A percentile compares a stretch with the other conserved stretches of the same genome.
Conservation (phyloP, 2,797 vertebrate genomes). For the Catostomus latipinnis region DNA sequence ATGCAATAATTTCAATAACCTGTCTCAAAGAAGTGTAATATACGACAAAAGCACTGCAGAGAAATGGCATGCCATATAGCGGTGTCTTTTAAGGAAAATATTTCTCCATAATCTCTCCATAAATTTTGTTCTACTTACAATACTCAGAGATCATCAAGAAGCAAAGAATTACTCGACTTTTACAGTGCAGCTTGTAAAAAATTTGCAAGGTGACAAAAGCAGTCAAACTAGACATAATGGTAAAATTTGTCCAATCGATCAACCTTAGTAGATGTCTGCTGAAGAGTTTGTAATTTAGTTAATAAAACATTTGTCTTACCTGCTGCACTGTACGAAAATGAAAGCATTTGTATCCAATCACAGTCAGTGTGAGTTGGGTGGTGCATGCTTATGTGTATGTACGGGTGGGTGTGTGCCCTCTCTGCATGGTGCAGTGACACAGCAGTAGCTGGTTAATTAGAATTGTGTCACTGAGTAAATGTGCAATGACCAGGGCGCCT, state of each 20-base stretch:
- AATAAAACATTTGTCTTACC: neutral
- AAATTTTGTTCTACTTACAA: neutral
- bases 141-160: conserved; percentile 6
- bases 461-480: conserved; percentile 87
- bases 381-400: conserved; percentile 39
- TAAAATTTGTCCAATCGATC: neutral
- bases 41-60: conserved; percentile 13
- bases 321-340: neutral
- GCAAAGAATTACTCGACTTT: conserved; percentile 10
- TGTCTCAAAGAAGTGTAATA: conserved; percentile 32
- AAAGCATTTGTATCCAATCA: conserved; percentile 4
- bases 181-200: conserved; percentile 13
- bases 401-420: neutral
- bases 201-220: conserved; percentile 15
- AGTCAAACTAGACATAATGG: conserved; percentile 18
- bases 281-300: conserved; percentile 25
- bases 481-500: conserved; percentile 80
- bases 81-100: conserved; percentile 40
- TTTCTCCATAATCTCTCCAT: conserved; percentile 24
- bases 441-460: conserved; percentile 87
- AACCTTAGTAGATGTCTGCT: neutral
- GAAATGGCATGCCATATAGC: conserved; percentile 36
- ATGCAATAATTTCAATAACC: conserved; percentile 41
- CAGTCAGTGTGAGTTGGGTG: neutral
- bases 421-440: conserved; percentile 80